Evolutionary conservation across 2,113 vertebrate genomes (phyloP).

Genomic region (Edolisoma coerulescens): DNA sequence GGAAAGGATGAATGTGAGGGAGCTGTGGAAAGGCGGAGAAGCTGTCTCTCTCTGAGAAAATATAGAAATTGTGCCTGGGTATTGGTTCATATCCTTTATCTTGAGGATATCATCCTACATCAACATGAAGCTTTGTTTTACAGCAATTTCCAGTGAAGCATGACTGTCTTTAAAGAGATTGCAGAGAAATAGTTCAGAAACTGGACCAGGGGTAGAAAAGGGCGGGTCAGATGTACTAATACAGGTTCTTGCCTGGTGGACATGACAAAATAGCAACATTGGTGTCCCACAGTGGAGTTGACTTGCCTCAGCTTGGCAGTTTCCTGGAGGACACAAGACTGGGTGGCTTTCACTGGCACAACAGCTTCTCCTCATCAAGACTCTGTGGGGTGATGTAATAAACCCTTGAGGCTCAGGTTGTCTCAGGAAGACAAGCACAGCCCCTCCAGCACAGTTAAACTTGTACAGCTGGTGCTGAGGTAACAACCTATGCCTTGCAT

Average conservation of each 20-base stretch:
- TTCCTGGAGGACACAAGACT: neutral
- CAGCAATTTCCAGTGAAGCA: neutral
- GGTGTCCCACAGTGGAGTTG: neutral
- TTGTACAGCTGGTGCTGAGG: neutral
- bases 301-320: neutral
- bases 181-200: neutral
- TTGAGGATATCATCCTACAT: neutral
- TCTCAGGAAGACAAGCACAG: neutral
- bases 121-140: neutral
- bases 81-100: neutral
- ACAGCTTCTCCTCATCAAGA: neutral
- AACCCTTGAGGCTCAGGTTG: neutral
- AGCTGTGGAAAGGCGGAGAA: neutral
- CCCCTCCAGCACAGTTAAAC: rapidly evolving
- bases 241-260: neutral
- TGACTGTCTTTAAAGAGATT: neutral
- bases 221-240: rapidly evolving
- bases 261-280: neutral
- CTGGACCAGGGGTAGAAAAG: neutral
- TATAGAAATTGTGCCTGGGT: neutral
- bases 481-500: neutral
- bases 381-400: neutral
- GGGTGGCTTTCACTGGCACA: neutral
- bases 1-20: neutral
- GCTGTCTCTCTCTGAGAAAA: neutral